Base-by-base conservation (phyloP, 2,888 invertebrate species). In the Tricholauxania praeusta region DNA sequence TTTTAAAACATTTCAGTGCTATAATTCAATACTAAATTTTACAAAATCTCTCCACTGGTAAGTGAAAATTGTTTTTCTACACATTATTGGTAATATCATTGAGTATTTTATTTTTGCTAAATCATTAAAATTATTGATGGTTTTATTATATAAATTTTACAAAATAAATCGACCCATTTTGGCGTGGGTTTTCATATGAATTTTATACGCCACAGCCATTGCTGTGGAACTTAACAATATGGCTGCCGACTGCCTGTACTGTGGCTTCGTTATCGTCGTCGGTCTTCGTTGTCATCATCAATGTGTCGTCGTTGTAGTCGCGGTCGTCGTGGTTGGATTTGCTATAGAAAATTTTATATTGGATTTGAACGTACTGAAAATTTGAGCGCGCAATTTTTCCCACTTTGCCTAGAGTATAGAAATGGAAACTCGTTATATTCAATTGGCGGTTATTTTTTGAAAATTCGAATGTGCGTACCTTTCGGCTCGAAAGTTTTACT, bases 11-110 rank as follows among this genome's bases (percentile, higher is more conserved):
- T 72, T 79, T 79, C 78, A 72, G 75, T 75, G 76, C 70, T 59
- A 63, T 64, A 78, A 78, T 79, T 79, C 64, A 75, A 65, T 63
- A 73, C 70, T 72, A 74, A 77, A 77, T 73, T 74, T 76, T 76
- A 72, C 48, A 67, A 66, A 74, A 62, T 74, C 71, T 76, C 74
- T 65, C 73, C 70, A 75, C 80, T 78, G 81, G 81, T 81, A 79
- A 80, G 81, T 81, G 75, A 77, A 79, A 82, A 76, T 67, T 77
- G 74, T 75, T 74, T n/a, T 78, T 79, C 81, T 78, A 82, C 72
- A 75, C 79, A 73, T 73, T 74, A 64, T 72, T 69, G 72, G 65
- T 70, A 76, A 80, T 79, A 75, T 77, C 78, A 76, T 75, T 72
- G 74, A 77, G 75, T 81, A 79, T 78, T 79, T 81, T 80, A 79